Conservation (phyloP, 2,113 vertebrate genomes). For the Atrichornis clamosus region DNA sequence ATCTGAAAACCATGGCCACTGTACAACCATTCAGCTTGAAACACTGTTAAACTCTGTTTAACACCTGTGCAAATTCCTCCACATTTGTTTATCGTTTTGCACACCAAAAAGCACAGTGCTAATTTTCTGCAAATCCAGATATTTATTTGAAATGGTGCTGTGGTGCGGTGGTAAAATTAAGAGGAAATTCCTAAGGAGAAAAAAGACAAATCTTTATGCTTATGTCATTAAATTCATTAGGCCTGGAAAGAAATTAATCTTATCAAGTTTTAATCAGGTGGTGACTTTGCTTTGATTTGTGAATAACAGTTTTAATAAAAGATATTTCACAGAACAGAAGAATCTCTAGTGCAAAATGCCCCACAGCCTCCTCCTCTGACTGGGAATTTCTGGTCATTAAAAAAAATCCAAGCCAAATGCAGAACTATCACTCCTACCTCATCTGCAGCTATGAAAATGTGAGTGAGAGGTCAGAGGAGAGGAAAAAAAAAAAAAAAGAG, state of each 20-base stretch:
- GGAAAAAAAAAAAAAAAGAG: not conserved
- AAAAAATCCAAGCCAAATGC: not conserved
- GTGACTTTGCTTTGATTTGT: constrained; percentile 30
- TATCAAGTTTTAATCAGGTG: constrained; percentile 46
- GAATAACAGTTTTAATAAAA: constrained; percentile 38
- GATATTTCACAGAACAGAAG: constrained; percentile 25
- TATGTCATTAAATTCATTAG: not conserved
- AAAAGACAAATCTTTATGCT: not conserved
- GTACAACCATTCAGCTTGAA: not conserved
- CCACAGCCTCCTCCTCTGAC: not conserved
- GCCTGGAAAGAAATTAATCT: constrained; percentile 36
- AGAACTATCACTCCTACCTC: not conserved
- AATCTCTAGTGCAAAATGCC: not conserved
- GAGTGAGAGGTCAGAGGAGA: not conserved
- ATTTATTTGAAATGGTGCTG: not conserved
- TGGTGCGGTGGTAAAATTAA: not conserved
- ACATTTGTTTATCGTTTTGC: not conserved
- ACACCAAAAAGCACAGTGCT: not conserved
- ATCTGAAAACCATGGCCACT: not conserved
- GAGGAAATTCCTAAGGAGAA: not conserved
- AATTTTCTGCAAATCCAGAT: not conserved
- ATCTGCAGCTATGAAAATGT: not conserved
- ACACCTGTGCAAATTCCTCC: not conserved
- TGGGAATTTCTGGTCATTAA: not conserved
- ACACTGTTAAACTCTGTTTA: not conserved